These are phyloP conservation scores for Osmerus eperlanus DNA, from an alignment of 2,113 vertebrate genomes.

Conservation along the genomic window DNA sequence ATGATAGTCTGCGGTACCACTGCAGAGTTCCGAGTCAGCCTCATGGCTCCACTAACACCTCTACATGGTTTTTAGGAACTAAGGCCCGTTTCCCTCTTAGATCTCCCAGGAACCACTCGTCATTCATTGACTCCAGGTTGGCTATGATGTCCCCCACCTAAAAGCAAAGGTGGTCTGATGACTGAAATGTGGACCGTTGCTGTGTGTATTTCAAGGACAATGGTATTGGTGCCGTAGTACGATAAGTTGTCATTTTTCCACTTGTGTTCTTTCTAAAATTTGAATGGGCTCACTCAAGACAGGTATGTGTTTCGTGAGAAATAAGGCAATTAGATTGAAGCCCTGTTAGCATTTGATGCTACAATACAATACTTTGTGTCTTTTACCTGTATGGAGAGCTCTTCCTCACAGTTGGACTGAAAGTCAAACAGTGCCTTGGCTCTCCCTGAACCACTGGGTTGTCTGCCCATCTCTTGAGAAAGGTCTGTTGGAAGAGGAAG, in stretches of 20 bases:
- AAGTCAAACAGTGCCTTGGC: conserved; percentile 84
- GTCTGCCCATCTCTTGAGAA: not conserved
- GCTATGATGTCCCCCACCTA: conserved; percentile 84
- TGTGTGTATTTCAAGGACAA: not conserved
- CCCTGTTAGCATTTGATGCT: not conserved
- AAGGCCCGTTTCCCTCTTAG: conserved; percentile 79
- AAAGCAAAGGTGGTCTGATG: conserved; percentile 5
- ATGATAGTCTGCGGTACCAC: not conserved
- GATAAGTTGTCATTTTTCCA: no score
- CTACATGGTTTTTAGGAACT: conserved; percentile 86
- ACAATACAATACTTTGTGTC: not conserved
- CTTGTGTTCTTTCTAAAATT: no score
- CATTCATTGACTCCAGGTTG: conserved; percentile 77
- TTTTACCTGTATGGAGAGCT: conserved; percentile 84
- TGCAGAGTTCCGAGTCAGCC: not conserved
- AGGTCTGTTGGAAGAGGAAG: conserved; percentile 31
- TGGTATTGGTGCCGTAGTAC: no score
- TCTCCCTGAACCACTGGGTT: conserved; percentile 50
- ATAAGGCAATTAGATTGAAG: no score
- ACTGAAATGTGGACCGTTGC: not conserved
- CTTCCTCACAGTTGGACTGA: conserved; percentile 80
- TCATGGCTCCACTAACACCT: conserved; percentile 68
- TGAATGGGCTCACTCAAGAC: not conserved
- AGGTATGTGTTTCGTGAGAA: not conserved
- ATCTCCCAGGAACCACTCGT: conserved; percentile 88